Conservation (phyloP, 1,140 invertebrate species). For the Solenopsis fugax region DNA sequence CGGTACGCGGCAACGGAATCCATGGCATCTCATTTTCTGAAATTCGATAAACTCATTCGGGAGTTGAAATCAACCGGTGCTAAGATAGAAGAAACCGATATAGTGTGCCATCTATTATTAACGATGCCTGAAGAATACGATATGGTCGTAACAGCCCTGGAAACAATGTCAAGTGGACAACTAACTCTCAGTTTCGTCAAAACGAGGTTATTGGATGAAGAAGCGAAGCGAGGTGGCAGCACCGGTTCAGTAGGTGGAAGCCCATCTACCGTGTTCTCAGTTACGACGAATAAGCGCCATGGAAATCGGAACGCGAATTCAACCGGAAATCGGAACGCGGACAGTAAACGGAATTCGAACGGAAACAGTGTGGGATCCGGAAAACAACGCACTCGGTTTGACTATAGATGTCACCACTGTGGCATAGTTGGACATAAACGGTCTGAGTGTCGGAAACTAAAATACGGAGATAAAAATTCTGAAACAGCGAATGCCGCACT, state of each 20-base stretch:
- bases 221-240: not conserved
- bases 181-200: not conserved
- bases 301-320: no score
- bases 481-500: not conserved
- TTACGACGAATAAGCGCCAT: no score
- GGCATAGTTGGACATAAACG: not conserved
- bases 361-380: not conserved
- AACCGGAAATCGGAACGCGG: no score
- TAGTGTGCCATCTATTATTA: not conserved
- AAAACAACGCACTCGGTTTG: not conserved
- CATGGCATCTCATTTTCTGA: not conserved
- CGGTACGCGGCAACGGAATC: not conserved
- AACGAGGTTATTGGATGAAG: not conserved
- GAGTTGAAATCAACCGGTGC: not conserved
- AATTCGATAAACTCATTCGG: not conserved
- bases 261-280: not conserved
- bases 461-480: not conserved
- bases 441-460: not conserved
- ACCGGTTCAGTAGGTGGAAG: no score
- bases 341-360: not conserved
- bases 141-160: not conserved
- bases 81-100: not conserved
- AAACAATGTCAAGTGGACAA: not conserved
- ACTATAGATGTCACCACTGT: not conserved
- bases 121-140: not conserved